phyloP scores from a whole-genome alignment of 2,797 vertebrate genomes.

The Coccyzus lansbergi region DNA sequence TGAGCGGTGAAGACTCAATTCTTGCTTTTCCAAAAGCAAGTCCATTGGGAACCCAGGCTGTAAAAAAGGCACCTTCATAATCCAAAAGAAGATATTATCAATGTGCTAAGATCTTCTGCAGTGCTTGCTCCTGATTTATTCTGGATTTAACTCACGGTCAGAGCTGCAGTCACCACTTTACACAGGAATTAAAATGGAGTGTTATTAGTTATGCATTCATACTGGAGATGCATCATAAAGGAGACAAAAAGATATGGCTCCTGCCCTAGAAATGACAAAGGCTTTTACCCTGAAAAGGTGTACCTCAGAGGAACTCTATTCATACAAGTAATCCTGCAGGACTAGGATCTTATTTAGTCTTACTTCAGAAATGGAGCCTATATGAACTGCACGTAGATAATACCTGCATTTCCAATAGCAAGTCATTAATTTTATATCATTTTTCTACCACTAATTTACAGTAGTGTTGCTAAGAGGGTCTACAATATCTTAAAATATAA shows the following conservation, averaged over 20 bases:
- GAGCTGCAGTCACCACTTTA: not conserved
- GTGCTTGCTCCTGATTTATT: not conserved
- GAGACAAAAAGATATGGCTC: not conserved
- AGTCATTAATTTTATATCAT: not conserved
- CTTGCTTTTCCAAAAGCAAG: not conserved
- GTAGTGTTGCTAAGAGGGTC: not conserved
- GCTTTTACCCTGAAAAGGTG: not conserved
- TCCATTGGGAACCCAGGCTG: not conserved
- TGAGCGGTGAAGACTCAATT: not conserved
- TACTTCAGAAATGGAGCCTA: not conserved
- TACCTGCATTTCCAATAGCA: not conserved
- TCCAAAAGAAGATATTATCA: not conserved
- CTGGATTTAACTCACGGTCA: not conserved
- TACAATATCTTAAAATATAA: not conserved
- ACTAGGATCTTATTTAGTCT: not conserved
- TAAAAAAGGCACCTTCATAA: not conserved
- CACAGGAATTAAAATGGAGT: not conserved
- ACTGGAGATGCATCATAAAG: not conserved
- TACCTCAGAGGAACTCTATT: not conserved
- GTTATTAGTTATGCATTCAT: not conserved
- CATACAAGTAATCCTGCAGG: not conserved
- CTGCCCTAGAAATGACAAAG: slow-evolving; percentile 9
- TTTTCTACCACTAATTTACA: not conserved
- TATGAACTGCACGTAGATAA: not conserved
- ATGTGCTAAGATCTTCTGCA: not conserved